These are phyloP conservation scores for Tetraodon nigroviridis DNA, from an alignment of 2,113 vertebrate genomes.

Conservation along the genomic window DNA sequence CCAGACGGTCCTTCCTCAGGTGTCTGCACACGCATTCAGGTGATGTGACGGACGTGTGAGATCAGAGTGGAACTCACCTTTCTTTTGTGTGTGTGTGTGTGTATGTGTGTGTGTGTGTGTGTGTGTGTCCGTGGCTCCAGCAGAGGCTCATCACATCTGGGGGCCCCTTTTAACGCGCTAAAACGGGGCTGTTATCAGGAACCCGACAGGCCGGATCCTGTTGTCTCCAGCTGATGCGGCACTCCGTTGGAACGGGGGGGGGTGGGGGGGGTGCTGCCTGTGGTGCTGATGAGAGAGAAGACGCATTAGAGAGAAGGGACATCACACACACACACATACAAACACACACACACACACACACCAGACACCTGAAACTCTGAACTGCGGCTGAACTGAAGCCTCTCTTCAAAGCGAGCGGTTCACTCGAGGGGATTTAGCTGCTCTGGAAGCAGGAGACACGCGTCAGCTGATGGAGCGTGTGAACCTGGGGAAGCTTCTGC, in stretches of 20 bases:
- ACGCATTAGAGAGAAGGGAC: too few species aligned
- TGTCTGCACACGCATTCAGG: slow-evolving; percentile 16
- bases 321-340: too few species aligned
- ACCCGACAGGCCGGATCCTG: slow-evolving; percentile 25
- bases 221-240: slow-evolving; percentile 2
- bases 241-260: background rate
- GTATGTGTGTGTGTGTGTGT: too few species aligned
- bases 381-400: too few species aligned
- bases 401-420: too few species aligned
- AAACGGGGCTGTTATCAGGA: slow-evolving; percentile 54
- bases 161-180: slow-evolving; percentile 38
- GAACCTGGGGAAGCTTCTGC: too few species aligned
- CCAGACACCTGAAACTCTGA: background rate
- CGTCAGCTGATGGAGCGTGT: too few species aligned
- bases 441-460: too few species aligned
- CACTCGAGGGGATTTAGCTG: too few species aligned
- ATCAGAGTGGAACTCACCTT: slow-evolving; percentile 59
- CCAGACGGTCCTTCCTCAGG: slow-evolving; percentile 31
- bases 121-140: slow-evolving; percentile 59
- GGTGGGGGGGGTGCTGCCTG: slow-evolving; percentile 35
- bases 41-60: slow-evolving; percentile 50
- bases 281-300: slow-evolving; percentile 64
- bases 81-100: too few species aligned
- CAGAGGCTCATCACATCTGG: slow-evolving; percentile 56
- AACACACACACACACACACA: too few species aligned